These are phyloP conservation scores for Dysmachus trigonus DNA, from an alignment of 2,888 invertebrate species.

Conservation along the genomic window DNA sequence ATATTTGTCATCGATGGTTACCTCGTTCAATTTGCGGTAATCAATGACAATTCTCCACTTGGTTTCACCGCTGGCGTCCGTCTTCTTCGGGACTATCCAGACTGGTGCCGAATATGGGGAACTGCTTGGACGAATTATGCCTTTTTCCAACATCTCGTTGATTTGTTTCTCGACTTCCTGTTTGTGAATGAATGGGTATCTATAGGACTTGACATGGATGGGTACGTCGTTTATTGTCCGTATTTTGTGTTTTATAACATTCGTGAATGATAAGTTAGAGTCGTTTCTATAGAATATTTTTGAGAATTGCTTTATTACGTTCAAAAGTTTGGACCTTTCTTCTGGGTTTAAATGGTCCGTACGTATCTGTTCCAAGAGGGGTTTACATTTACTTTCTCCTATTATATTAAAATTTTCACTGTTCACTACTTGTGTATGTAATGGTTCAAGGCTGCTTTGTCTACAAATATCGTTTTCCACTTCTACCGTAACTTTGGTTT, in stretches of 20 bases:
- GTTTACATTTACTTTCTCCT: background rate
- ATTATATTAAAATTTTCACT: background rate
- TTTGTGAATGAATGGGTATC: background rate
- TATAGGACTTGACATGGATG: background rate
- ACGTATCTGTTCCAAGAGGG: background rate
- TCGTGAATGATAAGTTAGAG: background rate
- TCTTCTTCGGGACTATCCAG: too few species aligned
- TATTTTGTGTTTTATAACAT: background rate
- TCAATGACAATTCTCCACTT: too few species aligned
- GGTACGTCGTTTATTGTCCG: background rate
- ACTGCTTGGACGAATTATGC: background rate
- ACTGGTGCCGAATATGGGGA: too few species aligned
- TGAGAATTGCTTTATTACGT: background rate
- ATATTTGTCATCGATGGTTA: too few species aligned
- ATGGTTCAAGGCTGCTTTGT: too few species aligned
- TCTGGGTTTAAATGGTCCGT: background rate
- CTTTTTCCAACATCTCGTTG: background rate
- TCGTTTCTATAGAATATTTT: background rate
- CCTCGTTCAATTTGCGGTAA: too few species aligned
- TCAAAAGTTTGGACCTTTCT: background rate
- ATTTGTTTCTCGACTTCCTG: background rate
- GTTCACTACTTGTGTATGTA: too few species aligned
- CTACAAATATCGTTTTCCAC: background rate
- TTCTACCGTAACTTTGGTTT: too few species aligned
- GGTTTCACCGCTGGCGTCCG: too few species aligned